Base-by-base conservation (phyloP, 2,113 vertebrate genomes). In the Suncus etruscus region DNA sequence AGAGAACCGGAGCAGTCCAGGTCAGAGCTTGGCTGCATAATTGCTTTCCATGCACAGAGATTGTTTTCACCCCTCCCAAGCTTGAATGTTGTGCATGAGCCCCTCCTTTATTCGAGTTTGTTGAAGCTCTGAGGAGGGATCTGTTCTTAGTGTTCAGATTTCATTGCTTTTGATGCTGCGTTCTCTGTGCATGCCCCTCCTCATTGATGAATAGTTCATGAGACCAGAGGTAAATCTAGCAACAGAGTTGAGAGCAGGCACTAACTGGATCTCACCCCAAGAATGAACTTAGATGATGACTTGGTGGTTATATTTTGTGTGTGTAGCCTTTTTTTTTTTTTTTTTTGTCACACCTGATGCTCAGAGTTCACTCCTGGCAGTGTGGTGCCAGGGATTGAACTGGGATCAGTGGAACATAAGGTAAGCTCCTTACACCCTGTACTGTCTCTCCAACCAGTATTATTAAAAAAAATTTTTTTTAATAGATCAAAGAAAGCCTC, bases 201-300 rank as follows among this genome's bases (percentile, higher is more conserved):
- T 3, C 69, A 31, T 16, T 47, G 58, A 24, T 2, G 1, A 78
- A 89, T 29, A n/a, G n/a, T 89, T 92, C 84, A 84, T 54, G 87
- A 93, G 95, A 93, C 48, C 51, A 82, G 88, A 79, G 3, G 45
- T 66, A 77, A 68, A n/a, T 87, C 65, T 92, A 90, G 78, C 20
- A 32, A 20, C 54, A 47, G 68, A 89, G 8, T 63, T 85, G 61
- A 47, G 51, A 31, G 12, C 24, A 68, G 70, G 22, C 29, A 70
- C 61, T 48, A 25, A 31, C 2, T n/a, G 81, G 11, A 58, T 54
- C 48, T 58, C 65, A 45, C 8, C 31, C 69, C 16, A 47, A 68
- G 8, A 75, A 51, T 83, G 27, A 92, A 31, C 20, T 91, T 31
- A 84, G n/a, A 25, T 58, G 79, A 29, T 89, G 68, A 87, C 22